phyloP scores from a whole-genome alignment of 2,888 invertebrate species.

The Nomada ruficornis region DNA sequence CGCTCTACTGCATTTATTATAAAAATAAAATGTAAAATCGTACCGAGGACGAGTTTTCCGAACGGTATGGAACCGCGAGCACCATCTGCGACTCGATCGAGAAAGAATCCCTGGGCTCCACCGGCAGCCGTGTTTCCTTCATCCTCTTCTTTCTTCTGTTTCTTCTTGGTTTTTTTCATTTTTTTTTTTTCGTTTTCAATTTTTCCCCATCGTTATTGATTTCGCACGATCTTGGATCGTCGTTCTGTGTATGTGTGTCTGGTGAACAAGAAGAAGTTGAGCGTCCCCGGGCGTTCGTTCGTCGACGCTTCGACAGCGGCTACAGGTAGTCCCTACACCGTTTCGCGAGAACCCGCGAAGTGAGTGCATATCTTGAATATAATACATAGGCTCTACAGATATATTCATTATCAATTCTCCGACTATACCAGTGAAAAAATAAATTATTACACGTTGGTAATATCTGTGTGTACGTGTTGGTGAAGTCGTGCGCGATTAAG shows the following conservation, averaged over 20 bases:
- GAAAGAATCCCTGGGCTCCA: constrained; percentile 32
- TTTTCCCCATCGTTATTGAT: background rate
- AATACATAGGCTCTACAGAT: constrained; percentile 84
- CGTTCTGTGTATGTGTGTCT: background rate
- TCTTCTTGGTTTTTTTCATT: background rate
- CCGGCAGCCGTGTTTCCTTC: constrained; percentile 8
- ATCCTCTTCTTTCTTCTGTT: background rate
- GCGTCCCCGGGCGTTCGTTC: constrained; percentile 29
- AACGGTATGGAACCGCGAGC: constrained; percentile 72
- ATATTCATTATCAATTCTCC: constrained; percentile 78
- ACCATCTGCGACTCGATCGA: constrained; percentile 48
- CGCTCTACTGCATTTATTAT: constrained; percentile 76
- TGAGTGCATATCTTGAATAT: constrained; percentile 81
- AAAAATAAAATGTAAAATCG: constrained; percentile 84
- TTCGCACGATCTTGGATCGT: too few species aligned
- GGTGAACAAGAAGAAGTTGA: background rate
- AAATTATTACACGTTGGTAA: constrained; percentile 83
- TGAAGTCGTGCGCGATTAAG: constrained; percentile 66
- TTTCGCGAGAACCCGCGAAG: constrained; percentile 77
- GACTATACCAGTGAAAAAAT: constrained; percentile 84
- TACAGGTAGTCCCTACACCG: constrained; percentile 66
- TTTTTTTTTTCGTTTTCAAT: background rate
- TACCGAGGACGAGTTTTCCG: constrained; percentile 77
- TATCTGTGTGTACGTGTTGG: constrained; percentile 75
- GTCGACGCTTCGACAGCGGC: constrained; percentile 34